Conservation (phyloP, 2,888 invertebrate genomes). For the Andrena bucephala region DNA sequence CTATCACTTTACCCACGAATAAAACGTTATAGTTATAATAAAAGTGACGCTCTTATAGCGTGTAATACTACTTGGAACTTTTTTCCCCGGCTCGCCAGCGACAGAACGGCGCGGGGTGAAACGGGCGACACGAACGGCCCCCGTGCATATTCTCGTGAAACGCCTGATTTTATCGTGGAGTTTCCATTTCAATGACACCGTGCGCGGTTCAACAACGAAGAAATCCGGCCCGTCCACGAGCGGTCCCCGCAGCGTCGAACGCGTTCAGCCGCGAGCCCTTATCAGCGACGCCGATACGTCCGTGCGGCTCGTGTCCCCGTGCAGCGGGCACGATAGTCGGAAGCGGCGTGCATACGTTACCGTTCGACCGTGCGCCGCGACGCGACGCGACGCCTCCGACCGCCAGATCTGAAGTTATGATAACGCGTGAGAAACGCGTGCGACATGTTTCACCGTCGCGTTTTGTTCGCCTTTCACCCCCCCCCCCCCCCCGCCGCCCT, state of each 20-base stretch:
- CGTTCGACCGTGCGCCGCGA: constrained; percentile 50
- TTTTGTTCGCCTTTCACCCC: constrained; percentile 57
- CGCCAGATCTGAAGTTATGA: constrained; percentile 62
- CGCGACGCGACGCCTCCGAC: constrained; percentile 56
- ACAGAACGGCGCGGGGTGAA: background rate
- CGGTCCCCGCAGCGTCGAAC: constrained; percentile 12
- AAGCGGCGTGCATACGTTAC: constrained; percentile 68
- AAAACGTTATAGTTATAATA: too few relatives aligned
- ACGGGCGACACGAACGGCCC: background rate
- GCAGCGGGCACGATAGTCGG: constrained; percentile 43
- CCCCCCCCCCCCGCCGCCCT: background rate
- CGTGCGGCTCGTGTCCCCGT: constrained; percentile 41
- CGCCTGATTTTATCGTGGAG: constrained; percentile 31
- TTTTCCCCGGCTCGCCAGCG: background rate
- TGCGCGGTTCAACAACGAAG: constrained; percentile 24
- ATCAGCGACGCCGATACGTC: constrained; percentile 62
- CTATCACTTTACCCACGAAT: too few relatives aligned
- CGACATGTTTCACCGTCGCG: constrained; percentile 67
- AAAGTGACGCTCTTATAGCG: too few relatives aligned
- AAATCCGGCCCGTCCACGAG: constrained; percentile 23
- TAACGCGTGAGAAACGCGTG: constrained; percentile 71
- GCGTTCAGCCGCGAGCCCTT: constrained; percentile 27
- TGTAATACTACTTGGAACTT: background rate
- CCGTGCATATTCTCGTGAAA: constrained; percentile 17
- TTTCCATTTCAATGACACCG: constrained; percentile 41